Evolutionary conservation across 2,113 vertebrate species (phyloP).

Genomic region (Malaclemys terrapin): DNA sequence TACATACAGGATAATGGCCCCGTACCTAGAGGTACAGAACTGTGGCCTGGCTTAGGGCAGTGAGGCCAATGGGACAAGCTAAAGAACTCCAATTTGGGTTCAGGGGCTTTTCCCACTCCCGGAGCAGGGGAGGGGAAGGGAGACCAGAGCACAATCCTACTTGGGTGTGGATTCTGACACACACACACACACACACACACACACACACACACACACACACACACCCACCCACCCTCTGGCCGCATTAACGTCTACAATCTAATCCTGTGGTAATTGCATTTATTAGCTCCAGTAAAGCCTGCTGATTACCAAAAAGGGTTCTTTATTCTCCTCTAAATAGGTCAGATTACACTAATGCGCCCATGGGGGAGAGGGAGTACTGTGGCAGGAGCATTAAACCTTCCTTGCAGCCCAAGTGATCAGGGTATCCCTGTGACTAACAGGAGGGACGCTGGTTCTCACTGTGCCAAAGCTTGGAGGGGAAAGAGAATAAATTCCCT

Average conservation of each 20-base stretch:
- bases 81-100: neutral
- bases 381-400: neutral
- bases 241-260: no score
- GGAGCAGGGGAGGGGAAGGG: neutral
- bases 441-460: neutral
- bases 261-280: neutral
- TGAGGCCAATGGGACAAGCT: neutral
- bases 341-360: accelerated
- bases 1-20: neutral
- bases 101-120: neutral
- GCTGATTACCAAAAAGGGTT: accelerated
- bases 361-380: accelerated
- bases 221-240: no score
- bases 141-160: neutral
- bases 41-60: neutral
- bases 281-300: neutral
- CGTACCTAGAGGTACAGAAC: neutral
- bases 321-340: neutral
- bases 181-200: neutral
- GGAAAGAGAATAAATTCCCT: neutral
- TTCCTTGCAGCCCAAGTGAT: accelerated
- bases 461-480: neutral
- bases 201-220: neutral
- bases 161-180: neutral
- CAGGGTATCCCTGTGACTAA: accelerated